Evolutionary conservation across 2,888 invertebrate species (phyloP), one percentile per base, ranked within the genome.

Genomic region (Cremastinae sp.): DNA sequence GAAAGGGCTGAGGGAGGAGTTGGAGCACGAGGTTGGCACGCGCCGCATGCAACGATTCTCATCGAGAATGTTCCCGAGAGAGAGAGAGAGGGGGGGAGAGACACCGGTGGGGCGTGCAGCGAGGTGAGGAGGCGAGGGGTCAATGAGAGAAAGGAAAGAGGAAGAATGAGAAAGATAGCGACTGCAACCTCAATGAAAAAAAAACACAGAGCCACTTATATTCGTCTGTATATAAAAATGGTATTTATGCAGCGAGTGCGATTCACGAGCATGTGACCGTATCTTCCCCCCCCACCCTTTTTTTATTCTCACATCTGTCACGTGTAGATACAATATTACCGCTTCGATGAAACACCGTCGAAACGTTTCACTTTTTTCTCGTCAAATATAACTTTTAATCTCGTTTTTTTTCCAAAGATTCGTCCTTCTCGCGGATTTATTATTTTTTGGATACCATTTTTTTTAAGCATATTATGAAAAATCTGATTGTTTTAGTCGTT

Each of bases 21-120:
- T 61, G 73, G 51, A 73, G 84, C 86, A 88, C 88, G 87, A 87
- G 89, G 85, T 87, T 82, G 89, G 88, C 89, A 89, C 89, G 89
- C 87, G 89, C 88, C 89, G 84, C 86, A 84, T 87, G 88, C 87
- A 88, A 85, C 87, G 86, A 86, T 86, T 87, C 79, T 47, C 84
- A 78, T 82, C 69, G 58, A 68, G 62, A 53, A 66, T 66, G 61
- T 65, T 71, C 77, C n/a, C n/a, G n/a, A n/a, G n/a, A n/a, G n/a
- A 75, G 78, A 78, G 78, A 77, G 73, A 73, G 71, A 72, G 75
- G 72, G 53, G 72, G 36, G 73, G 28, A 28, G n/a, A n/a, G n/a
- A 3, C 28, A 5, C 28, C 28, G 5, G 28, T 28, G 28, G 28
- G 28, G 28, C 2, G 28, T 28, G 28, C 28, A 28, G 28, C 28